Conservation (phyloP, 2,113 vertebrate species). For the Cyphomyrus plagiostoma region DNA sequence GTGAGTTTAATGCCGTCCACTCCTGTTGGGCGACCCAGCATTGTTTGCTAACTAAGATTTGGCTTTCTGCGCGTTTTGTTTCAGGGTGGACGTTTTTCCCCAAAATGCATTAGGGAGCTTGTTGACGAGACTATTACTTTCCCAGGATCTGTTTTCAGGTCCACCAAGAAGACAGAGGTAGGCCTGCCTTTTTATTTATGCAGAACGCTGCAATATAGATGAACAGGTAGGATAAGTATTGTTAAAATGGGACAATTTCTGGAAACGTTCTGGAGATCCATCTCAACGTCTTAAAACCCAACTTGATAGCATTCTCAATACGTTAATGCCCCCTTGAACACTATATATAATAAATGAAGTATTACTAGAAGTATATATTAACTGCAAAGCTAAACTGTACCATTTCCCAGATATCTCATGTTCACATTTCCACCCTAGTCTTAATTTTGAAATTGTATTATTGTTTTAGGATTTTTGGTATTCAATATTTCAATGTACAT, state of each 20-base stretch:
- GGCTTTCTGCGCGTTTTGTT: not conserved
- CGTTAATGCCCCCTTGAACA: too few species aligned
- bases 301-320: too few species aligned
- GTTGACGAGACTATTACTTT: not conserved
- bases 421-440: not conserved
- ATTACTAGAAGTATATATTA: too few species aligned
- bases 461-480: not conserved
- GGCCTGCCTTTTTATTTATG: not conserved
- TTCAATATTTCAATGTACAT: not conserved
- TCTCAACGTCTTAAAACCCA: too few species aligned
- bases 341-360: too few species aligned
- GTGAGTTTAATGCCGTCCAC: not conserved
- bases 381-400: too few species aligned
- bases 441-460: not conserved
- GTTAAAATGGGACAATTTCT: too few species aligned
- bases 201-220: not conserved
- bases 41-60: not conserved
- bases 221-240: too few species aligned
- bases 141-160: not conserved
- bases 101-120: not conserved
- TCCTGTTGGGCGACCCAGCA: not conserved
- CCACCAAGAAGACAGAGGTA: not conserved
- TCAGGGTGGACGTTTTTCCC: conserved; percentile 7
- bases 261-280: too few species aligned
- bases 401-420: too few species aligned